Conservation (phyloP, 2,888 invertebrate species). For the Epirrhoe alternata region DNA sequence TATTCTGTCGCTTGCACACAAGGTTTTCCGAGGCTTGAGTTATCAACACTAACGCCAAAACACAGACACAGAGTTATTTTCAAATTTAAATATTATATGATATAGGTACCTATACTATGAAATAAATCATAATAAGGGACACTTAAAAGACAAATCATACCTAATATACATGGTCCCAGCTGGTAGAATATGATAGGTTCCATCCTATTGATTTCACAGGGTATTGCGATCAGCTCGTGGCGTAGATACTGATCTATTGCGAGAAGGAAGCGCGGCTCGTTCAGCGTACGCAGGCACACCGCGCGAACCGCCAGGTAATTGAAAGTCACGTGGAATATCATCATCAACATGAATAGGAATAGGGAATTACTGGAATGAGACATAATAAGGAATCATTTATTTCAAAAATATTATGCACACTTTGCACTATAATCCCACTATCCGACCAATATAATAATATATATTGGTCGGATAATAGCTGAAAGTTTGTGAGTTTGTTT, state of each 20-base stretch:
- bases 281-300: slow-evolving; percentile 92
- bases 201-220: slow-evolving; percentile 87
- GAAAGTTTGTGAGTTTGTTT: too few relatives aligned
- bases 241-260: slow-evolving; percentile 88
- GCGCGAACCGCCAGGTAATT: slow-evolving; percentile 95
- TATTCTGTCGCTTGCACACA: too few relatives aligned
- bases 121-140: too few relatives aligned
- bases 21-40: too few relatives aligned
- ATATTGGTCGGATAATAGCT: too few relatives aligned
- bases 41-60: too few relatives aligned
- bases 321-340: slow-evolving; percentile 91
- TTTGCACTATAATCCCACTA: too few relatives aligned
- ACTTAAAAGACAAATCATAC: slow-evolving; percentile 42
- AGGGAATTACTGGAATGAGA: slow-evolving; percentile 87
- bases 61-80: too few relatives aligned
- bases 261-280: slow-evolving; percentile 90
- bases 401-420: slow-evolving; percentile 20
- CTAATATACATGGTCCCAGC: slow-evolving; percentile 58
- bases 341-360: slow-evolving; percentile 89
- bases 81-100: too few relatives aligned
- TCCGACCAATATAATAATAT: too few relatives aligned
- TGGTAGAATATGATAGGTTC: slow-evolving; percentile 84
- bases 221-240: slow-evolving; percentile 85
- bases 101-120: too few relatives aligned
- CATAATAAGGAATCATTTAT: neutral